These are phyloP conservation scores for Platorchestia sp. DNA, from an alignment of 1,140 invertebrate genomes.

Conservation along the genomic window DNA sequence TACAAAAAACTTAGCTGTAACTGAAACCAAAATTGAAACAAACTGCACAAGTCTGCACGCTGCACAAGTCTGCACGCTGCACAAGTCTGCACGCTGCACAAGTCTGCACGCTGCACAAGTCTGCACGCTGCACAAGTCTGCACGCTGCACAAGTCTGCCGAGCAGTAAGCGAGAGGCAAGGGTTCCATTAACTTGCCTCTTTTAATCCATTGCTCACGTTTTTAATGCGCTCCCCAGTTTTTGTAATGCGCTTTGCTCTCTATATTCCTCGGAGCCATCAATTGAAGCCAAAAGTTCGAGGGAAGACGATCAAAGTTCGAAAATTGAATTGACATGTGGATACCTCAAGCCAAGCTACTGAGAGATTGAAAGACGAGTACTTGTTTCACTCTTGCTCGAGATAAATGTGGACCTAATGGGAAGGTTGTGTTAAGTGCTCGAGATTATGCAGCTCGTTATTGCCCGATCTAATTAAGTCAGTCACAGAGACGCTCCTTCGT, in stretches of 20 bases:
- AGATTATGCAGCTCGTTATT: neutral
- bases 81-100: no score
- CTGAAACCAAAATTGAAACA: no score
- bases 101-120: no score
- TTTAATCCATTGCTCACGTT: neutral
- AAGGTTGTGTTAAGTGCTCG: neutral
- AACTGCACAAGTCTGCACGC: no score
- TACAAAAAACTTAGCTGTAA: no score
- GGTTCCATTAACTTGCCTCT: neutral
- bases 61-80: no score
- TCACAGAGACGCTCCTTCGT: neutral
- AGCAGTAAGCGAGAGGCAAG: neutral
- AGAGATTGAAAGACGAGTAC: neutral
- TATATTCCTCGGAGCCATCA: neutral
- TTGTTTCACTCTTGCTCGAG: neutral
- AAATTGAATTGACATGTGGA: neutral
- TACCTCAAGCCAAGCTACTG: neutral
- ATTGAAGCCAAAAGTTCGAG: constrained; percentile 7
- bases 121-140: no score
- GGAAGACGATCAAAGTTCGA: neutral
- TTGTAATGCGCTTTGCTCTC: neutral
- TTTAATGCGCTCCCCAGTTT: neutral
- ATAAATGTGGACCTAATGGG: neutral
- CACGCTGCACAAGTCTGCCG: neutral
- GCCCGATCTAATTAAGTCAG: neutral